Evolutionary conservation across 2,797 vertebrate species (phyloP).

Genomic region (Zenarchopterus dispar): DNA sequence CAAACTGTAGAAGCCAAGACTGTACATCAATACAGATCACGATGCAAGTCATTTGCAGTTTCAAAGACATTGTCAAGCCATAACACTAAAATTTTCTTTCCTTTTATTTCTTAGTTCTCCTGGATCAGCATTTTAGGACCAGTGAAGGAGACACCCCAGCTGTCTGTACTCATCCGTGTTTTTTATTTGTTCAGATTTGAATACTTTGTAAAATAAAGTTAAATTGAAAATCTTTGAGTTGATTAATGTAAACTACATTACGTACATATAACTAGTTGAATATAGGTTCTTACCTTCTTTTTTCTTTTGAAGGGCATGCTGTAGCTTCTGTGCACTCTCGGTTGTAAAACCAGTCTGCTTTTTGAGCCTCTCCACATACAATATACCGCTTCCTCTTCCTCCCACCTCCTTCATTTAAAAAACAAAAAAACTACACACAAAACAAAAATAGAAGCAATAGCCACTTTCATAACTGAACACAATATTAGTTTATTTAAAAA

Average conservation of each 20-base stretch:
- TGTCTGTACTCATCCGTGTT: background rate
- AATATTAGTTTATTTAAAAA: background rate
- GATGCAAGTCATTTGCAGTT: no score
- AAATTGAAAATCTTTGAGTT: background rate
- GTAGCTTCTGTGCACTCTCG: background rate
- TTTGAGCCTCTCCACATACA: background rate
- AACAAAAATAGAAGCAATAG: no score
- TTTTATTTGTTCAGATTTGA: conserved; percentile 39
- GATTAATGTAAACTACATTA: no score
- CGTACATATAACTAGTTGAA: no score
- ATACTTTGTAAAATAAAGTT: conserved; percentile 71
- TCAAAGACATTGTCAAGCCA: no score
- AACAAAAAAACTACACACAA: no score
- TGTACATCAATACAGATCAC: no score
- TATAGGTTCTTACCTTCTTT: conserved; percentile 55
- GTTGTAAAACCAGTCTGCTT: background rate
- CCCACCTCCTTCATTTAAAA: no score
- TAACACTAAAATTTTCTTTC: background rate
- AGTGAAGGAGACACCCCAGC: background rate
- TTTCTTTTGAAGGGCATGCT: conserved; percentile 54
- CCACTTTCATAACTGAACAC: no score
- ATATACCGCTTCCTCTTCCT: background rate
- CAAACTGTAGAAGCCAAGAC: no score
- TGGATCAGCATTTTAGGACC: conserved; percentile 9
- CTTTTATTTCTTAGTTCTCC: conserved; percentile 3